Conservation (phyloP, 2,888 invertebrate genomes). For the Microctonus brassicae region DNA sequence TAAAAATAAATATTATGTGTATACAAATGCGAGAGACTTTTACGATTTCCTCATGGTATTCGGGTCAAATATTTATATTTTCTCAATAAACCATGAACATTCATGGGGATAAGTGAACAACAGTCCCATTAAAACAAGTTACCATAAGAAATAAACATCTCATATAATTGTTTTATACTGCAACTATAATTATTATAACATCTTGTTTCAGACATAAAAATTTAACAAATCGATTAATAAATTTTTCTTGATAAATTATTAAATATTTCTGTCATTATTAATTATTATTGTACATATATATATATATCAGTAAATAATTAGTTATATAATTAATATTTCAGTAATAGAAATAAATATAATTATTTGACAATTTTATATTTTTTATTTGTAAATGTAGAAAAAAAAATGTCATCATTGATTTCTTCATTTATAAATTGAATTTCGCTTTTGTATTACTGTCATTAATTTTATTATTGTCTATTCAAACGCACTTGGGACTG, state of each 20-base stretch:
- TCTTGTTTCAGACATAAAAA: constrained; percentile 1
- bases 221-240: neutral
- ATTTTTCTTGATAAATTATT: too few relatives aligned
- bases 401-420: neutral
- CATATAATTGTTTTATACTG: neutral
- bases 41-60: constrained; percentile 40
- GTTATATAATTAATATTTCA: neutral
- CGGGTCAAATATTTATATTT: constrained; percentile 35
- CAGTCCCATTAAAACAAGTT: constrained; percentile 2
- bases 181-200: constrained; percentile 2
- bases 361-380: neutral
- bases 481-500: neutral
- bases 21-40: constrained; percentile 17
- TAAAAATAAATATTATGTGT: neutral
- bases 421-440: neutral
- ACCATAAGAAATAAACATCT: constrained; percentile 3
- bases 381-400: neutral
- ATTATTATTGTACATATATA: too few relatives aligned
- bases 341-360: neutral
- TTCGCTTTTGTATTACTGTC: neutral
- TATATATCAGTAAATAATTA: neutral
- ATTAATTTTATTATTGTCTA: constrained; percentile 14
- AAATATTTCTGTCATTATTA: too few relatives aligned
- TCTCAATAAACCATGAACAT: constrained; percentile 9
- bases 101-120: neutral